A percentile compares a stretch with the other conserved stretches of the same genome.
These are phyloP conservation scores for Engraulis encrasicolus DNA, from an alignment of 2,113 vertebrate genomes.

Conservation along the genomic window DNA sequence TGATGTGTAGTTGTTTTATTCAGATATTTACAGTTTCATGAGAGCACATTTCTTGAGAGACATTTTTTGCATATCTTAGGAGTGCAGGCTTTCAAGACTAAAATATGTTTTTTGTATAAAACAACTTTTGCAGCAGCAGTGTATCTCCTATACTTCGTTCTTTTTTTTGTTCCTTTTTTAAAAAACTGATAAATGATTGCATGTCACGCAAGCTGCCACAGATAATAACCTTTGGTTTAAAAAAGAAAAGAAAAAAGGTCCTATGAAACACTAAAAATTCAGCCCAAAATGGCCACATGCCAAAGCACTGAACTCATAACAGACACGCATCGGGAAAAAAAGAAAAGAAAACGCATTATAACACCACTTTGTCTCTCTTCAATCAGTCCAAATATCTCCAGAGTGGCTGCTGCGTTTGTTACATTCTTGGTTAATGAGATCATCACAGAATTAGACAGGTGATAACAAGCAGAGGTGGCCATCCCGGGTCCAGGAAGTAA, in stretches of 20 bases:
- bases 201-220: slow-evolving; percentile 71
- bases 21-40: slow-evolving; percentile 68
- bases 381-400: background rate
- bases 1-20: slow-evolving; percentile 65
- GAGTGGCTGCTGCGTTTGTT: slow-evolving; percentile 13
- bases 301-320: background rate
- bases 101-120: slow-evolving; percentile 72
- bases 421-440: slow-evolving; percentile 17
- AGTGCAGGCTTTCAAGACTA: slow-evolving; percentile 53
- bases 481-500: no score
- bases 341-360: slow-evolving; percentile 12
- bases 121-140: slow-evolving; percentile 60
- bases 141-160: slow-evolving; percentile 37
- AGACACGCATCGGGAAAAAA: background rate
- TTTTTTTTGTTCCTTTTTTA: slow-evolving; percentile 42
- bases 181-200: slow-evolving; percentile 65
- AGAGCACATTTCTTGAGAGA: slow-evolving; percentile 67
- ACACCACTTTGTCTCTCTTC: background rate
- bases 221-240: slow-evolving; percentile 70
- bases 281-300: slow-evolving; percentile 17
- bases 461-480: no score
- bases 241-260: slow-evolving; percentile 42
- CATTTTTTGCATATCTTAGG: slow-evolving; percentile 57
- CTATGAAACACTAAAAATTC: background rate
- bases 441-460: background rate